Conservation (phyloP, 2,113 vertebrate species). For the Osmerus eperlanus region DNA sequence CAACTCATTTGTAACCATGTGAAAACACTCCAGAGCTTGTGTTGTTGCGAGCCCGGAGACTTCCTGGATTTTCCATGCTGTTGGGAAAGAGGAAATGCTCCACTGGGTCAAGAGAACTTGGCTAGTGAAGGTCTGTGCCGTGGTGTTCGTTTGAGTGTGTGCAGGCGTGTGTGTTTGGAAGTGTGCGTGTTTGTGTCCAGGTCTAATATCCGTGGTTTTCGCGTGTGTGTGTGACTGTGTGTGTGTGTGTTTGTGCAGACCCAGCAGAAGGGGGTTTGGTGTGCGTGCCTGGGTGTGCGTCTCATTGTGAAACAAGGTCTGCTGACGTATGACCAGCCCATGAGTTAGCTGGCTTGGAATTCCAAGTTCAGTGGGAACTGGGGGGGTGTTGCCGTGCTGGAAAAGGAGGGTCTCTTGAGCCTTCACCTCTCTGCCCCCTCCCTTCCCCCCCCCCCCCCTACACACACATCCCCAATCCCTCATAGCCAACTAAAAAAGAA, state of each 20-base stretch:
- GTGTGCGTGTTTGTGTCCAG: conserved; percentile 19
- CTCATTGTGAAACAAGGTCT: conserved; percentile 37
- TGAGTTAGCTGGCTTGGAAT: conserved; percentile 62
- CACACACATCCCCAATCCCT: conserved; percentile 19
- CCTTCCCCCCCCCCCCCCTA: conserved; percentile 32
- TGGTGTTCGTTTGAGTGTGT: background rate
- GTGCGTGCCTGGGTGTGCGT: background rate
- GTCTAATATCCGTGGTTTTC: background rate
- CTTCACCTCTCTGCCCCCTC: conserved; percentile 48
- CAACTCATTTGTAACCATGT: conserved; percentile 58
- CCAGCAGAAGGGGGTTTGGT: background rate
- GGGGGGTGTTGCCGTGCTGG: conserved; percentile 23
- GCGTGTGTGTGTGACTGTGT: background rate
- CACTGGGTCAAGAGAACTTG: conserved; percentile 43
- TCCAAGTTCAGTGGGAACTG: conserved; percentile 58
- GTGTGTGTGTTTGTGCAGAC: background rate
- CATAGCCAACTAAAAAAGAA: background rate
- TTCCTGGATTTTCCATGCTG: conserved; percentile 50
- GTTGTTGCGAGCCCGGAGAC: conserved; percentile 33
- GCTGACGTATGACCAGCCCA: conserved; percentile 36
- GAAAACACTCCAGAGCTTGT: conserved; percentile 47
- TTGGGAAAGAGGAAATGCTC: conserved; percentile 46
- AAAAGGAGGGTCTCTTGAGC: conserved; percentile 52
- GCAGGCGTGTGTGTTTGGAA: background rate
- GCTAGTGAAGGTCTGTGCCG: background rate